Conservation (phyloP, 2,888 invertebrate genomes). For the Miltochrista miniata region DNA sequence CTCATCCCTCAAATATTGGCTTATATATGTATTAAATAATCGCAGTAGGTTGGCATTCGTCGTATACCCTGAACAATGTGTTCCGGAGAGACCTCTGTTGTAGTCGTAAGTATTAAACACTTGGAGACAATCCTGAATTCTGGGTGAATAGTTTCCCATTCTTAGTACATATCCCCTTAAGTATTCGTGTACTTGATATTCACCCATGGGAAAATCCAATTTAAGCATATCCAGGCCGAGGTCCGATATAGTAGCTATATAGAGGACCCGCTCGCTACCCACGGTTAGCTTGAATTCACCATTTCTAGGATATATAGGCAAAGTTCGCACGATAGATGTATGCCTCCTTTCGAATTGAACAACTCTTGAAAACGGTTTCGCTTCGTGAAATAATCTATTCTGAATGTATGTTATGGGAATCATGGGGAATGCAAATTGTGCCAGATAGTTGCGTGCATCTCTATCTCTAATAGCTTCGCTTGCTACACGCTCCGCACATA, state of each 20-base stretch:
- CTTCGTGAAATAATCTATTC: neutral
- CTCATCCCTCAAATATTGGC: neutral
- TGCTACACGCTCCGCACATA: neutral
- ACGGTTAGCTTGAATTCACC: neutral
- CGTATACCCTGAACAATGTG: neutral
- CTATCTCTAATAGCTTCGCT: neutral
- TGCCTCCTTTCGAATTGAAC: neutral
- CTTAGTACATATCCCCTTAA: neutral
- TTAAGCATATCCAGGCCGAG: neutral
- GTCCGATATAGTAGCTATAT: neutral
- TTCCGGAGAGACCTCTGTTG: neutral
- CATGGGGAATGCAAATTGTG: neutral
- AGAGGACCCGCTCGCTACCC: neutral
- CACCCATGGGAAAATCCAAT: neutral
- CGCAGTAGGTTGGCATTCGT: neutral
- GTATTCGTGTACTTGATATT: neutral
- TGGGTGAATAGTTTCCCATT: neutral
- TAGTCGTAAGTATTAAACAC: neutral
- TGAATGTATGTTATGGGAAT: neutral
- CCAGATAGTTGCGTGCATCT: neutral
- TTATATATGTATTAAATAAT: neutral
- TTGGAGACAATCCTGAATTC: neutral
- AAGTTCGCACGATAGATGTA: neutral
- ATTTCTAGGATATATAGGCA: neutral
- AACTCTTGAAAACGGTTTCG: neutral